Evolutionary conservation across 2,113 vertebrate genomes (phyloP), one percentile per base, ranked within the genome.

Genomic region (Thunnus thynnus): DNA sequence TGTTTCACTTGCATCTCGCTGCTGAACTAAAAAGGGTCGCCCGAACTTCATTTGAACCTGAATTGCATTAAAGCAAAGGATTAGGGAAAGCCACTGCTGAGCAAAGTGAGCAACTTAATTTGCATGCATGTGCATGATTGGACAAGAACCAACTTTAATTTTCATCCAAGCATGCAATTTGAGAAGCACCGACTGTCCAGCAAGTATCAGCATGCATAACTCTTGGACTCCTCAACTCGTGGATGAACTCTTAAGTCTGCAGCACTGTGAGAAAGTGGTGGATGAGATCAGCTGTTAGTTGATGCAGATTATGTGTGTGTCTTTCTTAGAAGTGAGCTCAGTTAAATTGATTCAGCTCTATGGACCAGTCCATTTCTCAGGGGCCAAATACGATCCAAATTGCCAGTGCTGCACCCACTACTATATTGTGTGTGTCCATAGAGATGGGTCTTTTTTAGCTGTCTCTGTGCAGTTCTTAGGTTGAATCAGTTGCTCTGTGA

Each of bases 1-100:
- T 66, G 18, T 57, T 76, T 67, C 22, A 56, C 46, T 78, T 1
- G 51, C 47, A 66, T 52, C 6, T 41, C 58, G 66, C 57, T 22
- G 36, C 14, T 36, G 30, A 77, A 65, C 51, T 65, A 14, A 11
- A 72, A 36, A 52, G 54, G n/a, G 17, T 81, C 48, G 41, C 27
- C 50, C 85, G 88, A 90, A 88, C 84, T 80, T 66, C 16, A 52
- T 30, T 25, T 89, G 85, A 93, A 91, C 88, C 69, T 27, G 41
- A 73, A 76, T 50, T 72, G 58, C 72, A 81, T 82, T 86, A 84
- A 86, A 78, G 80, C 46, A 11, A 57, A 72, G 61, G 67, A 55
- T 89, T 78, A 83, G 11, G 18, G n/a, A 13, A 64, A 58, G 76
- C 61, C 30, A 58, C 61, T 62, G 20, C 48, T 78, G 79, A 78